Percentiles rank a stretch among this genome's conserved stretches.
These are phyloP conservation scores for Adrianichthys oophorus DNA, from an alignment of 2,797 vertebrate genomes.

Conservation along the genomic window DNA sequence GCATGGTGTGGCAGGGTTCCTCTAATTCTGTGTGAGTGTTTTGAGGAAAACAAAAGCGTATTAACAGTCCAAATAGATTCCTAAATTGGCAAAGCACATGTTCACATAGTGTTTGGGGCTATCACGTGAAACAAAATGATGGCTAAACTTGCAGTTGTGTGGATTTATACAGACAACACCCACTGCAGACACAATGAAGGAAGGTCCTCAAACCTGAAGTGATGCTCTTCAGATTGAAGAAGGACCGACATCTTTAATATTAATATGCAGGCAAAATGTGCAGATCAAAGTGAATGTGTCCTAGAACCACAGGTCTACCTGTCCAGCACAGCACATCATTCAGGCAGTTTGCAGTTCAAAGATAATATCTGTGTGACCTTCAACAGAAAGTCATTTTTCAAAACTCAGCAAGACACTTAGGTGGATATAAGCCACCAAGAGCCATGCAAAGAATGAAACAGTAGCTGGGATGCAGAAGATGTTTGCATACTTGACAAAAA, in stretches of 20 bases:
- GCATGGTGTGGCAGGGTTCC: constrained; percentile 32
- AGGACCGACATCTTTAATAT: constrained; percentile 18
- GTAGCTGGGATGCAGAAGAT: too few relatives aligned
- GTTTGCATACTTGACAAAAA: too few relatives aligned
- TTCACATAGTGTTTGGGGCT: neutral
- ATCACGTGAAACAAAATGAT: constrained; percentile 1
- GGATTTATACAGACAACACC: constrained; percentile 9
- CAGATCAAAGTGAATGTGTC: neutral
- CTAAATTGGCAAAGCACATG: constrained; percentile 1
- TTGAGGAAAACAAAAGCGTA: constrained; percentile 18
- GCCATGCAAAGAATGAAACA: too few relatives aligned
- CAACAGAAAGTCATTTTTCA: too few relatives aligned
- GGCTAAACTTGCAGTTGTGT: too few relatives aligned
- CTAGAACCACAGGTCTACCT: too few relatives aligned
- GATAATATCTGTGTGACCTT: too few relatives aligned
- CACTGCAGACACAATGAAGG: constrained; percentile 28
- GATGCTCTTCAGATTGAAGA: constrained; percentile 27
- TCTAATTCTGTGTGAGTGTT: constrained; percentile 17
- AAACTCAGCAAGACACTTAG: too few relatives aligned
- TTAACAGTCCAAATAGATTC: constrained; percentile 10
- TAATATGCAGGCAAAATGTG: constrained; percentile 31
- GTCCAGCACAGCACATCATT: too few relatives aligned
- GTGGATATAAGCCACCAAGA: too few relatives aligned
- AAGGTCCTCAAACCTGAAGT: constrained; percentile 17
- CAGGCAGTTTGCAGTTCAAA: too few relatives aligned